These are phyloP conservation scores for Ptychoptera albimana DNA, from an alignment of 2,888 invertebrate genomes.

Conservation along the genomic window DNA sequence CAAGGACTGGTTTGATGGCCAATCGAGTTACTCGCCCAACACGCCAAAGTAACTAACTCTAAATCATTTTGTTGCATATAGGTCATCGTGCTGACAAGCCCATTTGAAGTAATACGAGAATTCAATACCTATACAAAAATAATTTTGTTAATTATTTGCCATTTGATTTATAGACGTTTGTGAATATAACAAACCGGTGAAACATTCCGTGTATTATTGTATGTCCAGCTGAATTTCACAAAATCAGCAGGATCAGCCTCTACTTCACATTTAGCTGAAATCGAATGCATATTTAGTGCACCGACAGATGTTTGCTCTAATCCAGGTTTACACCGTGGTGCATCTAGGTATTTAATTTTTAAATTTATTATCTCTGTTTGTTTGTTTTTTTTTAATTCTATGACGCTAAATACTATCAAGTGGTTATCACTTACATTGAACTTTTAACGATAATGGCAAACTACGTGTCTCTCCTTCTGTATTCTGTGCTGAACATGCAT, in stretches of 20 bases:
- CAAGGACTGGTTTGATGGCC: constrained; percentile 71
- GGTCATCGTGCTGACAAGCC: constrained; percentile 40
- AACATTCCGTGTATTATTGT: constrained; percentile 62
- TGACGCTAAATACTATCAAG: too few relatives aligned
- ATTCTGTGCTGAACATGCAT: constrained; percentile 67
- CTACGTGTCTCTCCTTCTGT: constrained; percentile 67
- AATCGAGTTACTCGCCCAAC: constrained; percentile 75
- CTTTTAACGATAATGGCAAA: constrained; percentile 50
- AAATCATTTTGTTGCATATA: constrained; percentile 38
- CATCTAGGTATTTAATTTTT: constrained; percentile 35
- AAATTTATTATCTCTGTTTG: constrained; percentile 6
- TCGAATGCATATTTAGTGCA: constrained; percentile 53
- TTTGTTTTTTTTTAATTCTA: too few relatives aligned
- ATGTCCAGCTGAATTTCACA: constrained; percentile 69
- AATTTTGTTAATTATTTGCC: too few relatives aligned
- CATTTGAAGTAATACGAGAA: constrained; percentile 33
- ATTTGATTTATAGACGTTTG: too few relatives aligned
- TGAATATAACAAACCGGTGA: constrained; percentile 45
- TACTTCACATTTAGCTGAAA: constrained; percentile 64
- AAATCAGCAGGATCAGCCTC: constrained; percentile 58
- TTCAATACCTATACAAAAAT: constrained; percentile 29
- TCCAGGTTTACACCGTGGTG: constrained; percentile 61
- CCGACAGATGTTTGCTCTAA: constrained; percentile 54
- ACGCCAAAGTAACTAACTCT: constrained; percentile 70
- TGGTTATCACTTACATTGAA: constrained; percentile 54